Base-by-base conservation (phyloP, 2,888 invertebrate genomes). In the Zelleria hepariella region DNA sequence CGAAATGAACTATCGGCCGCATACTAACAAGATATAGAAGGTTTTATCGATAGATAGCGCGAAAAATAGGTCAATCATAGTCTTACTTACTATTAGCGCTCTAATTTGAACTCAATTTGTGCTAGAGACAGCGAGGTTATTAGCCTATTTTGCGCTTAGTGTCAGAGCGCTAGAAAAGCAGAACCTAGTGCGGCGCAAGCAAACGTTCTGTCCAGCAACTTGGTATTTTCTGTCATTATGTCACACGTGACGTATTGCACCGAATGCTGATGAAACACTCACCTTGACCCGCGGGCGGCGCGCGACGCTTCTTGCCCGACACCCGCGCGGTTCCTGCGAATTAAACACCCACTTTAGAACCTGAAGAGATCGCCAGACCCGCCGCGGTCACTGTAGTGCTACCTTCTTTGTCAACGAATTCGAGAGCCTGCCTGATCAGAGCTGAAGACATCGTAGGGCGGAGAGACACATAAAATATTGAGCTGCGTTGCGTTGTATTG, bases 401-500 rank as follows among this genome's bases (percentile, higher is more conserved):
- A 86, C 87, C 85, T 77, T 84, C 80, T 62, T 77, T 84, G 61
- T 89, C 90, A 27, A 91, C 84, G 64, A 91, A 79, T 70, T 89
- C 90, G 61, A 91, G 80, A 66, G 91, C 90, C 69, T 89, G 86
- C 65, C 89, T 86, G 54, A 91, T 81, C 72, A 91, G 78, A 58
- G 90, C 86, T 69, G 88, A 82, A 76, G 91, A 91, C 91, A 91
- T 91, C 77, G 80, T 84, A 80, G 61, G 66, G n/a, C 23, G 21
- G 18, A 2, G 27, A 27, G 27, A 18, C 27, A 55, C 55, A 55
- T 55, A n/a, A n/a, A n/a, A n/a, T n/a, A n/a, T n/a, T 7, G 51
- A 10, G 21, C 27, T 27, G 10, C 15, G 10, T 55, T 21, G 42
- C 20, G 27, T 42, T 32, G 8, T 27, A 21, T 20, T 15, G 32